A percentile compares a stretch with the other conserved stretches of the same genome.
phyloP scores from a whole-genome alignment of 1,140 invertebrate species.

The Periplaneta americana region DNA sequence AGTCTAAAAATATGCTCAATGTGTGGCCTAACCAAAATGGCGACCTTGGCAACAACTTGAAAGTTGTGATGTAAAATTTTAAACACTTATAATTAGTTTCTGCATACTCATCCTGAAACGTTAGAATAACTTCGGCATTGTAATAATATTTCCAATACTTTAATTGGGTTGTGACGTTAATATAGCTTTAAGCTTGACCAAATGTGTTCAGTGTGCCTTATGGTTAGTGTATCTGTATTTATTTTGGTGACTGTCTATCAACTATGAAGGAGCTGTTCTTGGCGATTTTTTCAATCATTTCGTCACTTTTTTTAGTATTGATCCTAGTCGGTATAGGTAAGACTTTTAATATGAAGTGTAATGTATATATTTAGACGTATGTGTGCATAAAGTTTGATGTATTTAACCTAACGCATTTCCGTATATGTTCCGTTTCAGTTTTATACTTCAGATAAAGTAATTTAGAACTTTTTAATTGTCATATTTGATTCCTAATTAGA shows the following conservation, averaged over 20 bases:
- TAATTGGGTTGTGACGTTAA: background rate
- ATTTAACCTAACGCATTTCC: no score
- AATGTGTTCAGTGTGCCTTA: background rate
- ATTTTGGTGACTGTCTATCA: background rate
- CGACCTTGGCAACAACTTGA: background rate
- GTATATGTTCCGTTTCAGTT: no score
- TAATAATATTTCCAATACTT: no score
- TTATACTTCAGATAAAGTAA: no score
- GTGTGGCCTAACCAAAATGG: background rate
- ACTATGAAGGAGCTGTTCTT: conserved; percentile 44
- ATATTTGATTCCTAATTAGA: no score
- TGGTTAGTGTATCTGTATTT: background rate
- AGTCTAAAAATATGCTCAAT: background rate
- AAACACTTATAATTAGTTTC: background rate
- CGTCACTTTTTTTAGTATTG: conserved; percentile 41
- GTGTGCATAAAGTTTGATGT: no score
- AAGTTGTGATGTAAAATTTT: background rate
- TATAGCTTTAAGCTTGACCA: background rate
- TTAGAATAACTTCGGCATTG: background rate
- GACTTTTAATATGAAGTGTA: no score
- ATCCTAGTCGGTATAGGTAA: conserved; percentile 45
- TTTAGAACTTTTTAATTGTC: no score
- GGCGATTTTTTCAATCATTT: conserved; percentile 40
- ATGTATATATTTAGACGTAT: no score
- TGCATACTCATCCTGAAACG: background rate